Evolutionary conservation across 2,113 vertebrate genomes (phyloP).

Genomic region (Etia nguti): DNA sequence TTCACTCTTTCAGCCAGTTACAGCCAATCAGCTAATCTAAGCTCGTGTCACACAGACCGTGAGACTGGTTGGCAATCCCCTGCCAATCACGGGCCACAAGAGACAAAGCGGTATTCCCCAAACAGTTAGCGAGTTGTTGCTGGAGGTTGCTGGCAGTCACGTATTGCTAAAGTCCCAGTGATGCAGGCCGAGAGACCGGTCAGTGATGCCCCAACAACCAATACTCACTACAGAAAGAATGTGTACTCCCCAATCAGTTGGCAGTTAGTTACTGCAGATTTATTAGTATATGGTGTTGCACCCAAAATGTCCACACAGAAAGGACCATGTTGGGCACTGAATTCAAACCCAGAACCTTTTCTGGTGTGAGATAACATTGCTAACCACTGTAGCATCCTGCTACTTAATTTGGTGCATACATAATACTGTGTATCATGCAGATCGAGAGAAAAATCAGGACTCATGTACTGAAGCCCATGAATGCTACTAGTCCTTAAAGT

Average conservation of each 20-base stretch:
- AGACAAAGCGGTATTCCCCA: accelerated
- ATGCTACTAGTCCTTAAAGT: neutral
- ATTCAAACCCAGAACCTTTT: neutral
- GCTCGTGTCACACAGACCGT: neutral
- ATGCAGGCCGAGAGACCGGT: neutral
- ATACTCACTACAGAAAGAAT: accelerated
- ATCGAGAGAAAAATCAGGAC: neutral
- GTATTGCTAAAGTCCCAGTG: neutral
- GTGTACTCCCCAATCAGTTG: accelerated
- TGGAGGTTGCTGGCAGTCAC: neutral
- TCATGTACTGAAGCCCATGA: neutral
- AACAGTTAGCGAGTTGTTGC: neutral
- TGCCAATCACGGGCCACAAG: accelerated
- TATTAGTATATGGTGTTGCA: neutral
- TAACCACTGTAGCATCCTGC: neutral
- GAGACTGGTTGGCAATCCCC: neutral
- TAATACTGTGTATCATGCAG: neutral
- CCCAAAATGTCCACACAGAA: neutral
- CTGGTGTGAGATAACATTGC: neutral
- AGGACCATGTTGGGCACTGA: accelerated
- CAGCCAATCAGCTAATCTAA: neutral
- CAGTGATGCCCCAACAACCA: neutral
- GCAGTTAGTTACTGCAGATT: neutral
- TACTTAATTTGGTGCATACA: neutral
- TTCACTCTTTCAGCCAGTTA: neutral